These are phyloP conservation scores for Propithecus coquereli DNA, from an alignment of 2,113 vertebrate genomes.

Conservation along the genomic window DNA sequence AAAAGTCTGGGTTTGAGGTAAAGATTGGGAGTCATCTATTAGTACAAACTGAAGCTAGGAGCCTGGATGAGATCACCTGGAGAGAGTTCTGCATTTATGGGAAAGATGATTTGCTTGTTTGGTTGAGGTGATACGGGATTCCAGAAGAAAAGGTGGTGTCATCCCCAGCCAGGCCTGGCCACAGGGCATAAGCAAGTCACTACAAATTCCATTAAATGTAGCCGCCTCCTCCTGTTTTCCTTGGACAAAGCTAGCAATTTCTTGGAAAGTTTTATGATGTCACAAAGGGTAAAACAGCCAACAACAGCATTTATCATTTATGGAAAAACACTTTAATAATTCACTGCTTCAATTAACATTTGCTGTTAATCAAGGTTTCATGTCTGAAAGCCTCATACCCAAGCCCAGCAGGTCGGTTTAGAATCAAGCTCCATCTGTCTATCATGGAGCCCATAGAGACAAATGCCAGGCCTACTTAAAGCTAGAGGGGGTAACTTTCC, in stretches of 20 bases:
- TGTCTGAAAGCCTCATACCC: slow-evolving; percentile 57
- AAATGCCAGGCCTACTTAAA: slow-evolving; percentile 57
- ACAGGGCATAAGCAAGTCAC: neutral
- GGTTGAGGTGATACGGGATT: neutral
- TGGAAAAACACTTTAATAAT: slow-evolving; percentile 75
- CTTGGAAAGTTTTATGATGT: slow-evolving; percentile 64
- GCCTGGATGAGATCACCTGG: neutral
- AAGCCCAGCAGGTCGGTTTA: slow-evolving; percentile 51
- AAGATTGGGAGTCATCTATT: neutral
- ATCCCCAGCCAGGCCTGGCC: neutral
- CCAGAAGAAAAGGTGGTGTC: neutral
- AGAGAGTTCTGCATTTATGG: neutral
- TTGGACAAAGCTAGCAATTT: slow-evolving; percentile 28
- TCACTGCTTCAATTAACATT: slow-evolving; percentile 80
- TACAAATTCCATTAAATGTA: neutral
- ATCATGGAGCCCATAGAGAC: slow-evolving; percentile 4
- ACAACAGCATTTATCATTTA: slow-evolving; percentile 72
- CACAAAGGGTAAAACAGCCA: slow-evolving; percentile 46
- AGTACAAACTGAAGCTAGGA: neutral
- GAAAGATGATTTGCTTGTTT: slow-evolving; percentile 9
- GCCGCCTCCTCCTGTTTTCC: slow-evolving; percentile 3
- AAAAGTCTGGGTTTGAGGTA: neutral
- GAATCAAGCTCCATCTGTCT: slow-evolving; percentile 59
- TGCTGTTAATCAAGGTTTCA: slow-evolving; percentile 73
- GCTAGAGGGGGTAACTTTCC: neutral